phyloP scores from a whole-genome alignment of 2,888 invertebrate species.

The Monochamus alternatus region DNA sequence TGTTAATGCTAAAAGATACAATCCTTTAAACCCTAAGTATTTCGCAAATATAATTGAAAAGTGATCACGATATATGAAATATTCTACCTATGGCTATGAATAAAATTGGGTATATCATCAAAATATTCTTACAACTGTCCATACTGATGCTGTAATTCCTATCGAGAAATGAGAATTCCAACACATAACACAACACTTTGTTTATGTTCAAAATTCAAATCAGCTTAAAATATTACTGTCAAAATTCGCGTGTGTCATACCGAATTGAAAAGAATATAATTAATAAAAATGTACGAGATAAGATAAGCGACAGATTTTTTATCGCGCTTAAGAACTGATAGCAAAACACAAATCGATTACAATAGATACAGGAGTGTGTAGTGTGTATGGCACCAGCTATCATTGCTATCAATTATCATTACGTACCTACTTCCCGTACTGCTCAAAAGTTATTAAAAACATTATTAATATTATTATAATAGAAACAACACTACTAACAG shows the following conservation, averaged over 20 bases:
- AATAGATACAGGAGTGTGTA: not conserved
- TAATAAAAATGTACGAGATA: constrained; percentile 19
- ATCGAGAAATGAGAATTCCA: constrained; percentile 25
- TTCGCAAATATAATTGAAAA: not conserved
- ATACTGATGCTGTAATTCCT: constrained; percentile 51
- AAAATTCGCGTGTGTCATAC: constrained; percentile 22
- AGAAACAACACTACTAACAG: too few species aligned
- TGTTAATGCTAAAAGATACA: too few species aligned
- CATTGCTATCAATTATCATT: too few species aligned
- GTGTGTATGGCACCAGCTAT: too few species aligned
- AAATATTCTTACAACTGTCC: constrained; percentile 62
- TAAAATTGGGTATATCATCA: not conserved
- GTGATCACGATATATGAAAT: not conserved
- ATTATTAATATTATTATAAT: too few species aligned
- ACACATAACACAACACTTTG: constrained; percentile 42
- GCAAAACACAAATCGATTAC: constrained; percentile 13
- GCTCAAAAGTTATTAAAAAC: too few species aligned
- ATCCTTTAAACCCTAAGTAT: too few species aligned
- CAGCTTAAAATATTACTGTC: constrained; percentile 15
- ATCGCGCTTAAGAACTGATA: constrained; percentile 28
- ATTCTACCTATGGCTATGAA: not conserved
- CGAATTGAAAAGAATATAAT: constrained; percentile 23
- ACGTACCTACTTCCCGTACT: too few species aligned
- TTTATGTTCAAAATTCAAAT: constrained; percentile 13
- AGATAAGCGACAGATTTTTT: constrained; percentile 33